These are phyloP conservation scores for Leptinotarsa haldemani DNA, from an alignment of 2,888 invertebrate genomes.

Conservation along the genomic window DNA sequence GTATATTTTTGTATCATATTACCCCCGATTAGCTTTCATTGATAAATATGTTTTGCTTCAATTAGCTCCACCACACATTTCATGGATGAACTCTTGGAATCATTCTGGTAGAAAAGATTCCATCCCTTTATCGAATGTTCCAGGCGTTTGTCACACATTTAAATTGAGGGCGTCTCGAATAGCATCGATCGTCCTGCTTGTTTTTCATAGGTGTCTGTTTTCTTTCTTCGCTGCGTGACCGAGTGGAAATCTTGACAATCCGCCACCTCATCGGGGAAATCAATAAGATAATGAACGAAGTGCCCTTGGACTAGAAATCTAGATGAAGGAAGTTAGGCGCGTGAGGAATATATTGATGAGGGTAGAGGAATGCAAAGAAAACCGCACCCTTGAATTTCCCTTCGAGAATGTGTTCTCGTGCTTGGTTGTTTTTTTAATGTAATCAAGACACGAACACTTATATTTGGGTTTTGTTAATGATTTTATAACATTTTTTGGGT, in stretches of 20 bases:
- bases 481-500: too few relatives aligned
- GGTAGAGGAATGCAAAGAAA: neutral
- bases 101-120: neutral
- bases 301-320: constrained; percentile 8
- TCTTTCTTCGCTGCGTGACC: neutral
- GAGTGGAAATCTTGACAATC: neutral
- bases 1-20: too few relatives aligned
- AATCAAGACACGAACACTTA: too few relatives aligned
- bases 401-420: too few relatives aligned
- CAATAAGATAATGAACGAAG: constrained; percentile 1
- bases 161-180: neutral
- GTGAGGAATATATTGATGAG: neutral
- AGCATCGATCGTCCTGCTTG: constrained; percentile 9
- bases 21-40: too few relatives aligned
- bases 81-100: too few relatives aligned
- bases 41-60: too few relatives aligned
- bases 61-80: too few relatives aligned
- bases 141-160: neutral
- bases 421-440: too few relatives aligned
- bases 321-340: neutral
- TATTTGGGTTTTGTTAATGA: too few relatives aligned
- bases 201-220: constrained; percentile 6
- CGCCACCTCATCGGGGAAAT: constrained; percentile 9
- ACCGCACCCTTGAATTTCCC: too few relatives aligned
- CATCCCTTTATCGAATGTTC: neutral